Conservation (phyloP, 2,113 vertebrate species). For the Columba janthina region DNA sequence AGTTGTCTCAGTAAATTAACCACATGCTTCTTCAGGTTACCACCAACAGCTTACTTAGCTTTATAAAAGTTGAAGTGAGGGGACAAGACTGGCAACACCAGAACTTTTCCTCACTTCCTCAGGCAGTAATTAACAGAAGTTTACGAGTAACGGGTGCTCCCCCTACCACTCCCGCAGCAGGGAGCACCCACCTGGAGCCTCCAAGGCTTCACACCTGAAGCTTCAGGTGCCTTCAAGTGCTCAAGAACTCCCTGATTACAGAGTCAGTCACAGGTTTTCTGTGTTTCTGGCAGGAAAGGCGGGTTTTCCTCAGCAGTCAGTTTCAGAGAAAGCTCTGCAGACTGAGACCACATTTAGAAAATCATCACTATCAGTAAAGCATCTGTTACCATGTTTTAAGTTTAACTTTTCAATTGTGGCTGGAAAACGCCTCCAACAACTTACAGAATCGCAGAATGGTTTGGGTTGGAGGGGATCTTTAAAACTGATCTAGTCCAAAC, state of each 20-base stretch:
- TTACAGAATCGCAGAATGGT: fast-evolving
- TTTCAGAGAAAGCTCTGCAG: background rate
- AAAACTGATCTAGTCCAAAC: background rate
- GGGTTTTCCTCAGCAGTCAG: background rate
- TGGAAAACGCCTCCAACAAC: background rate
- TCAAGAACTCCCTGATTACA: background rate
- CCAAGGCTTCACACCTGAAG: background rate
- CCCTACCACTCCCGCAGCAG: fast-evolving
- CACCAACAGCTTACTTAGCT: background rate
- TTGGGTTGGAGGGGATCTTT: background rate
- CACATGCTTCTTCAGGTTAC: background rate
- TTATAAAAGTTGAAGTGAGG: background rate
- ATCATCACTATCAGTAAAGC: fast-evolving
- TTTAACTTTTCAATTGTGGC: background rate
- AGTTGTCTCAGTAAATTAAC: background rate
- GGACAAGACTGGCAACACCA: background rate
- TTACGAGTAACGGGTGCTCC: fast-evolving
- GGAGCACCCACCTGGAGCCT: fast-evolving
- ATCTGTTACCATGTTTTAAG: background rate
- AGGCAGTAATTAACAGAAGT: fast-evolving
- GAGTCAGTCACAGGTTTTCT: background rate
- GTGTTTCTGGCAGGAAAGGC: background rate
- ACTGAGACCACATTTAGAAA: background rate
- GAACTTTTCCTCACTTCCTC: fast-evolving
- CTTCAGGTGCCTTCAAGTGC: background rate